Conservation (phyloP, 1,140 invertebrate species). For the Neodiprion fabricii region DNA sequence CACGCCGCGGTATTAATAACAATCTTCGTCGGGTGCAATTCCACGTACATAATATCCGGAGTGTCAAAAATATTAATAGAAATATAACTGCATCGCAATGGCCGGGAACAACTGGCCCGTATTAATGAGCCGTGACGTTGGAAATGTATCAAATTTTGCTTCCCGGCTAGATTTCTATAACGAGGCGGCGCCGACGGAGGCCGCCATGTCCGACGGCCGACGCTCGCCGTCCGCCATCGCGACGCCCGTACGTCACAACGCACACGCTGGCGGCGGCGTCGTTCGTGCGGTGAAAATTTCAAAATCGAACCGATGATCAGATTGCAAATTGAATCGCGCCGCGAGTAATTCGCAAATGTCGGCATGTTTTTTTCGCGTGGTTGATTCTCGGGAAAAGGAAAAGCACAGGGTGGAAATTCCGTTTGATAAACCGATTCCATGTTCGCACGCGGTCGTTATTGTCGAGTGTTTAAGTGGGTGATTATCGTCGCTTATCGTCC, state of each 20-base stretch:
- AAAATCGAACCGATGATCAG: too few species aligned
- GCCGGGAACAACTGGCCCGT: constrained; percentile 42
- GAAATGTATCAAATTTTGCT: constrained; percentile 57
- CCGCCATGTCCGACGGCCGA: constrained; percentile 18
- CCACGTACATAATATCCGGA: not conserved
- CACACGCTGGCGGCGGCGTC: not conserved
- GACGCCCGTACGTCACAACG: not conserved
- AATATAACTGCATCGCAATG: constrained; percentile 41
- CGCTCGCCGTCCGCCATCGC: constrained; percentile 29
- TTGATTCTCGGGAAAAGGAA: not conserved
- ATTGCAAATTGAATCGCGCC: not conserved
- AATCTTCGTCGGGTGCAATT: too few species aligned
- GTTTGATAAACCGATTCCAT: not conserved
- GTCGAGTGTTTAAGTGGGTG: not conserved
- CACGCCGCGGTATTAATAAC: too few species aligned
- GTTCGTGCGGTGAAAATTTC: too few species aligned
- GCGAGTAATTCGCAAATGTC: too few species aligned
- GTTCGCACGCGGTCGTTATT: not conserved
- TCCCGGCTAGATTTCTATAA: constrained; percentile 37
- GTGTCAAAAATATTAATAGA: constrained; percentile 49
- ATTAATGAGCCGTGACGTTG: constrained; percentile 53
- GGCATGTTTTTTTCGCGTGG: too few species aligned
- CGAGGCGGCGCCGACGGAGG: constrained; percentile 20
- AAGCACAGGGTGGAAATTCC: not conserved
- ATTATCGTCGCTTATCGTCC: not conserved